Base-by-base conservation (phyloP, 1,140 invertebrate species). In the Trypoxylus dichotomus region DNA sequence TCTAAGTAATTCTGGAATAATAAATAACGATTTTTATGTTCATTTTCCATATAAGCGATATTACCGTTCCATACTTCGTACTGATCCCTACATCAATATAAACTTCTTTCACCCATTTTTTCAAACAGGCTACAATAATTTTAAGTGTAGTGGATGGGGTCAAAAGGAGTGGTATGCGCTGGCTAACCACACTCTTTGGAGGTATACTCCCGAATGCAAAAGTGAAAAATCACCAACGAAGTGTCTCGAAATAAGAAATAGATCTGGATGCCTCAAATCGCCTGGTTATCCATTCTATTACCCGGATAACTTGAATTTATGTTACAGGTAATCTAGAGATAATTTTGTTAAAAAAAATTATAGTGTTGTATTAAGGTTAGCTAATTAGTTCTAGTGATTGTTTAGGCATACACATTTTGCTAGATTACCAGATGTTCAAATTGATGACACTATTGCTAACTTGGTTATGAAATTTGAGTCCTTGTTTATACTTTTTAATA, bases 211-310 rank as follows among this genome's bases (percentile, higher is more conserved):
- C 2, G 1, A 29, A 68, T 68, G 60, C 21, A 1, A 10, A 0
- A 54, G 19, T 19, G 27, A 24, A 24, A 68, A 68, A 27, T 8
- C 24, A 24, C 11, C 60, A 10, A 27, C 1, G 8, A 15, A n/a
- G 5, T 68, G 60, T 68, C 7, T 24, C 11, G 60, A 68, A 29
- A 68, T 68, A 27, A 21, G 27, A 10, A 13, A 68, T 68, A 25
- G 2, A 2, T 1, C 24, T 68, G 60, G 60, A 15, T 68, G 60
- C 24, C 15, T 68, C 2, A 29, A 25, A 15, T 11, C 60, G 11
- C 82, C 82, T 24, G 82, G 81, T 77, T 84, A 84, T 82, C 84
- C 83, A 3, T 81, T 79, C 63, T 83, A 78, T 79, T 85, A 84
- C 79, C 80, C 81, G n/a, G 47, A 37, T 79, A 81, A 83, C 77